Base-by-base conservation (phyloP, 2,888 invertebrate species). In the Euzophera pinguis region DNA sequence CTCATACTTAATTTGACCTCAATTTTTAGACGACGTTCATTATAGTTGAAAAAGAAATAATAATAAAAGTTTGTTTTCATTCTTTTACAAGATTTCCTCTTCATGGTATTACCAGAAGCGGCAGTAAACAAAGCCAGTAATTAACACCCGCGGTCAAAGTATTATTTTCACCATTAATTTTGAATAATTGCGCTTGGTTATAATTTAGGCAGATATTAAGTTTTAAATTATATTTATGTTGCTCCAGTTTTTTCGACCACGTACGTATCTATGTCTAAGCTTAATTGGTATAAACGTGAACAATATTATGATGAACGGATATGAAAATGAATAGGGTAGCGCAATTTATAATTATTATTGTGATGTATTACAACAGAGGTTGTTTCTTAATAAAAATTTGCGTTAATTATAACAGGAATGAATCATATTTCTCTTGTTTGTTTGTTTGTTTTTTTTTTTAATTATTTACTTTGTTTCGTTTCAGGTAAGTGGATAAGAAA, bases 131-230 rank as follows among this genome's bases (percentile, higher is more conserved):
- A 81, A 81, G 75, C 79, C 77, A 78, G 74, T 85, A 85, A 89
- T 89, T 84, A 85, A 84, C 84, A 81, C 74, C 77, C 81, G 73
- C 85, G 81, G 81, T 81, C 79, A 85, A 88, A 87, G 85, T 89
- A 90, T 90, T 88, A 85, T 86, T 88, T 89, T 88, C 87, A 75
- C 81, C 87, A 86, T 86, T 86, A 89, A 87, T 84, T 84, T 76
- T 81, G 84, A 88, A 72, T 89, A 88, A 90, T 87, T 87, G 82
- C 80, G 70, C 72, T 69, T 70, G 67, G 76, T 74, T 78, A 77
- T 78, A 84, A 82, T 82, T 87, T 77, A 75, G 76, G 70, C 74
- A 79, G 79, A 83, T 81, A 86, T 81, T 82, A 81, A 73, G 74
- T 70, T 76, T 80, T 80, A 80, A 84, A 84, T 82, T 80, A 68